phyloP scores from a whole-genome alignment of 2,888 invertebrate genomes.

The Theretra japonica region DNA sequence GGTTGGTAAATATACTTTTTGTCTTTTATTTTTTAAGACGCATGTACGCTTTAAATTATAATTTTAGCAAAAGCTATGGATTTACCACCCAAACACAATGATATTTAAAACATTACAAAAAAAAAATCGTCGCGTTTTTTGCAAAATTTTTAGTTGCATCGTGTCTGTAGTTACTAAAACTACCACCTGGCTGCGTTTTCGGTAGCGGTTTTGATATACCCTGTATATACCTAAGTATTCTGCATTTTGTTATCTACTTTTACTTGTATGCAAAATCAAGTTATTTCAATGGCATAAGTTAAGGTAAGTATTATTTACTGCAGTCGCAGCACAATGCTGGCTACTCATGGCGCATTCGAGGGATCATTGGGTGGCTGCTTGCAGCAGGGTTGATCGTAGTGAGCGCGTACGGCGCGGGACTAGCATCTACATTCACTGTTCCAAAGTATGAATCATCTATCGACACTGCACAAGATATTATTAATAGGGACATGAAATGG shows the following conservation, averaged over 20 bases:
- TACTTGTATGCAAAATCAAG: not conserved
- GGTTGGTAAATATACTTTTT: too few relatives aligned
- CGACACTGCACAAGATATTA: slow-evolving; percentile 86
- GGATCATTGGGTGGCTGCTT: slow-evolving; percentile 78
- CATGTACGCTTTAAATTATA: too few relatives aligned
- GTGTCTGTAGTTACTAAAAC: too few relatives aligned
- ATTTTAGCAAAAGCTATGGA: too few relatives aligned
- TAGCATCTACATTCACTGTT: slow-evolving; percentile 87
- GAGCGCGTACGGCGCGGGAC: slow-evolving; percentile 87
- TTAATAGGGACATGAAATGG: slow-evolving; percentile 85
- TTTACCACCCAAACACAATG: too few relatives aligned
- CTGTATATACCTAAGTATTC: not conserved
- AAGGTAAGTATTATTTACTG: slow-evolving; percentile 9
- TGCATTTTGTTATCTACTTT: not conserved
- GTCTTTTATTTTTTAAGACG: too few relatives aligned
- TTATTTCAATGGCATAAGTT: too few relatives aligned
- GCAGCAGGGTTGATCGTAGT: slow-evolving; percentile 85
- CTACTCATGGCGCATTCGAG: slow-evolving; percentile 65
- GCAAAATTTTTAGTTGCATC: too few relatives aligned
- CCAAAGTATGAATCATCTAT: slow-evolving; percentile 86
- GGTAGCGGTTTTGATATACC: too few relatives aligned
- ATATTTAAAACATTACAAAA: too few relatives aligned
- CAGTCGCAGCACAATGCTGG: slow-evolving; percentile 58
- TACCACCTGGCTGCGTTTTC: too few relatives aligned
- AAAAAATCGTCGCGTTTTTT: too few relatives aligned